phyloP scores from a whole-genome alignment of 2,888 invertebrate species.

The Odontothrips loti region DNA sequence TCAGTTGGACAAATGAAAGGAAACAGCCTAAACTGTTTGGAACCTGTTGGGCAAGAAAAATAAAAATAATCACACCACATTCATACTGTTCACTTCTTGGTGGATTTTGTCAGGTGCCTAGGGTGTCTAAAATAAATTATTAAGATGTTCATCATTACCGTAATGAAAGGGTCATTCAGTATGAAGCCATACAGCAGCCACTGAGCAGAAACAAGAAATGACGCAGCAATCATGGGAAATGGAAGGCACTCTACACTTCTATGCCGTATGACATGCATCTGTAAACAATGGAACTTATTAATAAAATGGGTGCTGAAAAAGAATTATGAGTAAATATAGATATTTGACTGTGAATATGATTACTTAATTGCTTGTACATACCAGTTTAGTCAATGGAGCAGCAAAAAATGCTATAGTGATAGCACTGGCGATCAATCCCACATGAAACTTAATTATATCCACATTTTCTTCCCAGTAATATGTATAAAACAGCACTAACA shows the following conservation, averaged over 20 bases:
- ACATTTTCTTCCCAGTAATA: slow-evolving; percentile 53
- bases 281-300: slow-evolving; percentile 35
- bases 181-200: slow-evolving; percentile 83
- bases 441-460: slow-evolving; percentile 52
- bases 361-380: not conserved
- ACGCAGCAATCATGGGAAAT: slow-evolving; percentile 77
- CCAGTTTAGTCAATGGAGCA: slow-evolving; percentile 71
- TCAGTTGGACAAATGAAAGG: not conserved
- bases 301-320: not conserved
- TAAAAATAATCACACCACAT: not conserved
- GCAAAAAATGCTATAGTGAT: slow-evolving; percentile 77
- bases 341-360: not conserved
- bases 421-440: slow-evolving; percentile 67
- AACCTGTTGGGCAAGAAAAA: not conserved
- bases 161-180: slow-evolving; percentile 60
- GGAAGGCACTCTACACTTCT: slow-evolving; percentile 82
- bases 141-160: not conserved
- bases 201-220: slow-evolving; percentile 72
- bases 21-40: not conserved
- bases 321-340: slow-evolving; percentile 39
- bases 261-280: slow-evolving; percentile 58
- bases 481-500: slow-evolving; percentile 57
- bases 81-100: not conserved
- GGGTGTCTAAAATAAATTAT: not conserved
- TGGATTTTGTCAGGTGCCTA: not conserved